phyloP scores from a whole-genome alignment of 2,797 vertebrate genomes.

The Myoxocephalus aenaeus region DNA sequence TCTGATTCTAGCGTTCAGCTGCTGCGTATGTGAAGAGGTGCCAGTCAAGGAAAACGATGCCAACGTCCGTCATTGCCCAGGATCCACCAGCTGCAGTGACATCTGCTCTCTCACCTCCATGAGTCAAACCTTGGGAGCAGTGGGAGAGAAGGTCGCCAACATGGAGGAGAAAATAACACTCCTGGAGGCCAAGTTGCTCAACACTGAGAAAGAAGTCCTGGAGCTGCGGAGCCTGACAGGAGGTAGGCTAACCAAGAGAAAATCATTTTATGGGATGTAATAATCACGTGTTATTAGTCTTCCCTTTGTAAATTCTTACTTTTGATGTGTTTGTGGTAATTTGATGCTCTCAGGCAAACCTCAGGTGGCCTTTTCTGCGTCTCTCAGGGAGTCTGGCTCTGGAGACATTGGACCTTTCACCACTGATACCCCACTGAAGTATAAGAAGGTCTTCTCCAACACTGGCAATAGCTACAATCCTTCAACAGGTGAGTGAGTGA shows the following conservation, averaged over 20 bases:
- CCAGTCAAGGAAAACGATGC: not conserved
- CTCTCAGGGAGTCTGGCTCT: slow-evolving; percentile 45
- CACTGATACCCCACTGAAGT: slow-evolving; percentile 41
- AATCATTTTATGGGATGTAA: not conserved
- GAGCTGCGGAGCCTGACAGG: slow-evolving; percentile 48
- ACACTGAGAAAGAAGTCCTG: slow-evolving; percentile 43
- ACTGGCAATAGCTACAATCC: slow-evolving; percentile 64
- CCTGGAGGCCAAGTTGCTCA: slow-evolving; percentile 51
- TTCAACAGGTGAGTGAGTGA: slow-evolving; percentile 60
- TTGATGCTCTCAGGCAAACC: slow-evolving; percentile 23
- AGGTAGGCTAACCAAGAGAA: slow-evolving; percentile 31
- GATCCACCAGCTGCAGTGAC: not conserved
- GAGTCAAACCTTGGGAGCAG: slow-evolving; percentile 18
- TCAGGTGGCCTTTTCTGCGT: slow-evolving; percentile 62
- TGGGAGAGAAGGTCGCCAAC: slow-evolving; percentile 49
- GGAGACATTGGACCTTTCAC: slow-evolving; percentile 60
- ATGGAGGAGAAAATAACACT: slow-evolving; percentile 43
- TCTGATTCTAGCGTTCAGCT: slow-evolving; percentile 32
- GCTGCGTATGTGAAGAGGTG: slow-evolving; percentile 1
- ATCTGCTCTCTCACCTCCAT: slow-evolving; percentile 7
- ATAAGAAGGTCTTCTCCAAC: slow-evolving; percentile 65
- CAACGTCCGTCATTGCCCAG: too few species aligned
- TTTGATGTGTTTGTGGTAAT: not conserved
- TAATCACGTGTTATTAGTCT: not conserved
- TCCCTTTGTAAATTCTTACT: not conserved